phyloP scores from a whole-genome alignment of 2,797 vertebrate genomes.

The Remorina albescens region DNA sequence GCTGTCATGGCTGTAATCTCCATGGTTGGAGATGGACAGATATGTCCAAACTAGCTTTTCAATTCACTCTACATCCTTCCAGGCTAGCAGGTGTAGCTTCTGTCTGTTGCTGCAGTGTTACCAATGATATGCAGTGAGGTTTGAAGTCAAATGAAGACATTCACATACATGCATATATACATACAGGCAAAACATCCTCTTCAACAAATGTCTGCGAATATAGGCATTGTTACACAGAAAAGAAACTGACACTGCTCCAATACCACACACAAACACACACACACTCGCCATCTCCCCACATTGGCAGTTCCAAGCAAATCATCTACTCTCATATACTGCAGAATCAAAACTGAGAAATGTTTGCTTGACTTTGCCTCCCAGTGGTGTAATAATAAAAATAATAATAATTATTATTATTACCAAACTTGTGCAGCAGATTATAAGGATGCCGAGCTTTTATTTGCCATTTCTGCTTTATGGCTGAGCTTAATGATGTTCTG shows the following conservation, averaged over 20 bases:
- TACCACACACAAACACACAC: constrained; percentile 19
- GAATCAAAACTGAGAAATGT: constrained; percentile 52
- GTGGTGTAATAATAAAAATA: too few species aligned
- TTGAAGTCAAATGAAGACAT: neutral
- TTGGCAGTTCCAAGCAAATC: constrained; percentile 31
- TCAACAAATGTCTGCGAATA: constrained; percentile 4
- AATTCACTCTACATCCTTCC: constrained; percentile 56
- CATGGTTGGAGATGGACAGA: constrained; percentile 77
- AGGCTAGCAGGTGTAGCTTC: constrained; percentile 40
- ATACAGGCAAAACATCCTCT: neutral
- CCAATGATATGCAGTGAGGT: constrained; percentile 34
- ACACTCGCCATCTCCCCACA: constrained; percentile 21
- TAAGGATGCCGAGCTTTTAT: constrained; percentile 70
- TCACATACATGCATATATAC: neutral
- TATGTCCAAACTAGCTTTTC: constrained; percentile 78
- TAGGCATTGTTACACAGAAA: constrained; percentile 2
- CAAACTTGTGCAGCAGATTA: constrained; percentile 70
- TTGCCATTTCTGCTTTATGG: constrained; percentile 75
- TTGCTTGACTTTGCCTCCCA: constrained; percentile 64
- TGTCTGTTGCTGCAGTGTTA: constrained; percentile 36
- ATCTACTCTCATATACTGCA: constrained; percentile 35
- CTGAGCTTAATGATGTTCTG: constrained; percentile 79
- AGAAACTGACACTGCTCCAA: constrained; percentile 10
- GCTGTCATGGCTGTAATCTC: constrained; percentile 83
- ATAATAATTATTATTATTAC: constrained; percentile 78